Evolutionary conservation across 2,888 invertebrate genomes (phyloP).

Genomic region (Melieria picta): DNA sequence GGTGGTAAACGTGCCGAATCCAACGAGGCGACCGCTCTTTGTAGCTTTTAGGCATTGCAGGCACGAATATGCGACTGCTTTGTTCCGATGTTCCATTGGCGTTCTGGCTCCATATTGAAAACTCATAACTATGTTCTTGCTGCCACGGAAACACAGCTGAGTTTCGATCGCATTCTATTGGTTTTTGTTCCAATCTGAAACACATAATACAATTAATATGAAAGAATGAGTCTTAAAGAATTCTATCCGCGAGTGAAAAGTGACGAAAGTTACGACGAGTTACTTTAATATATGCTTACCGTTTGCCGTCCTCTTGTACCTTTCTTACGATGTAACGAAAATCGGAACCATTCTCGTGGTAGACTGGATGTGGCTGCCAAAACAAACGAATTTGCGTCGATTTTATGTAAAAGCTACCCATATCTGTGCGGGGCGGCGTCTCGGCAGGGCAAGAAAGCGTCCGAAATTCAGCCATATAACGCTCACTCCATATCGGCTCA

Average conservation of each 20-base stretch:
- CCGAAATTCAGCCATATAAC: slow-evolving; percentile 70
- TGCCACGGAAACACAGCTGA: slow-evolving; percentile 46
- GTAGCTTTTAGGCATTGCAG: slow-evolving; percentile 35
- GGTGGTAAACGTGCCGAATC: slow-evolving; percentile 77
- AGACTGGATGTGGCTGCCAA: slow-evolving; percentile 77
- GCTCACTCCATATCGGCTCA: slow-evolving; percentile 76
- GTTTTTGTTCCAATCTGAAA: slow-evolving; percentile 8
- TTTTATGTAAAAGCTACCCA: slow-evolving; percentile 78
- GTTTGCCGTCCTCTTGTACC: slow-evolving; percentile 46
- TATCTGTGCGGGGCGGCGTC: slow-evolving; percentile 74
- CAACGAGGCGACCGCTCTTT: slow-evolving; percentile 40
- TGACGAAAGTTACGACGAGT: too few relatives aligned
- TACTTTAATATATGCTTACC: slow-evolving; percentile 39
- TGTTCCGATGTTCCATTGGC: slow-evolving; percentile 45
- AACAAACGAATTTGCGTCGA: slow-evolving; percentile 75
- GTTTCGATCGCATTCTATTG: slow-evolving; percentile 31
- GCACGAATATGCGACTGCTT: slow-evolving; percentile 40
- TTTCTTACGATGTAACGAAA: slow-evolving; percentile 73
- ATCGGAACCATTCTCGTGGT: slow-evolving; percentile 76
- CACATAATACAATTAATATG: too few relatives aligned
- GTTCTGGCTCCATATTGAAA: slow-evolving; percentile 48
- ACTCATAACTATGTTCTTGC: slow-evolving; percentile 45
- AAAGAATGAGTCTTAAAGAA: too few relatives aligned
- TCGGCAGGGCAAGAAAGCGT: slow-evolving; percentile 70
- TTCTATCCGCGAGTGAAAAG: too few relatives aligned